Conservation (phyloP, 2,888 invertebrate genomes). For the Aphidius colemani region DNA sequence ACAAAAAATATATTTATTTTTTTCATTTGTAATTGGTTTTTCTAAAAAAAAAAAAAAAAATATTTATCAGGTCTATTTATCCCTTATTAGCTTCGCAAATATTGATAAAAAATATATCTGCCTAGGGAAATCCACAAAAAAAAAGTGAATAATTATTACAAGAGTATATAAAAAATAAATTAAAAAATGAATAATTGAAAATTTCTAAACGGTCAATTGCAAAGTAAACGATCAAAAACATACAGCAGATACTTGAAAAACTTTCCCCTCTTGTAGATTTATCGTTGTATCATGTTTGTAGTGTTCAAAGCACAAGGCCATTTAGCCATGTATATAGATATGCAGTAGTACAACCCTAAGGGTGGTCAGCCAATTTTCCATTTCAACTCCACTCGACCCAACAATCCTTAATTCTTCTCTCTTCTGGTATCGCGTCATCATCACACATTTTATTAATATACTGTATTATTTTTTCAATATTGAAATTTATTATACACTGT, state of each 20-base stretch:
- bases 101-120: too few species aligned
- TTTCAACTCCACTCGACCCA: conserved; percentile 29
- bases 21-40: too few species aligned
- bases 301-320: conserved; percentile 33
- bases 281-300: conserved; percentile 34
- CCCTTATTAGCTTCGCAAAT: background rate
- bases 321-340: conserved; percentile 18
- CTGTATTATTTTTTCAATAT: conserved; percentile 13
- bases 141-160: background rate
- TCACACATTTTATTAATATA: conserved; percentile 22
- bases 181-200: conserved; percentile 23
- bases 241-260: conserved; percentile 30
- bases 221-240: conserved; percentile 16
- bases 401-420: conserved; percentile 19
- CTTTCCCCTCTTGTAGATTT: conserved; percentile 26
- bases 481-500: conserved; percentile 10
- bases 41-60: background rate
- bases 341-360: too few species aligned
- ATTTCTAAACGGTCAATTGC: conserved; percentile 18
- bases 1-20: too few species aligned
- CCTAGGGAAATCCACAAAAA: background rate
- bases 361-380: conserved; percentile 33
- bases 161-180: background rate
- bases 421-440: conserved; percentile 4
- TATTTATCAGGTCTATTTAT: background rate